These are phyloP conservation scores for Nasua narica DNA, from an alignment of 2,797 vertebrate species.

Conservation along the genomic window DNA sequence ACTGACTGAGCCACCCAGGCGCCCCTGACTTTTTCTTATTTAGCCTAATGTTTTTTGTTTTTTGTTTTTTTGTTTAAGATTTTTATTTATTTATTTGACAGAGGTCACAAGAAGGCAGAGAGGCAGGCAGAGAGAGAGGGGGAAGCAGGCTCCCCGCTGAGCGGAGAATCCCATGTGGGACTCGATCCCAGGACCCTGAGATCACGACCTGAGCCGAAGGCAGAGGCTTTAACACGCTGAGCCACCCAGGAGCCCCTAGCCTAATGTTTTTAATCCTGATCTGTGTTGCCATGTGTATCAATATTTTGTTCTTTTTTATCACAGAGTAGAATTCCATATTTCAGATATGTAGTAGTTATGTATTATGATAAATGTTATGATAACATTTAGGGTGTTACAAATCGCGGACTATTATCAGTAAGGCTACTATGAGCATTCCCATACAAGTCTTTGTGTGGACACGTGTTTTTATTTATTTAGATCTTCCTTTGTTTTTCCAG, in stretches of 20 bases:
- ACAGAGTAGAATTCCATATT: background rate
- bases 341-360: background rate
- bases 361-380: too few relatives aligned
- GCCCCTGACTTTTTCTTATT: too few relatives aligned
- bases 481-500: background rate
- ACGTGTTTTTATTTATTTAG: background rate
- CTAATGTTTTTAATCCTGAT: background rate
- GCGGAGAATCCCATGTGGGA: too few relatives aligned
- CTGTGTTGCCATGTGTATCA: background rate
- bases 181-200: too few relatives aligned
- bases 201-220: background rate
- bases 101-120: too few relatives aligned
- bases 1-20: background rate
- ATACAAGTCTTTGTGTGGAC: background rate
- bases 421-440: background rate
- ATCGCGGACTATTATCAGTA: background rate
- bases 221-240: background rate
- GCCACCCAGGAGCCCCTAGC: background rate
- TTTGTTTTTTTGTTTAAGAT: too few relatives aligned
- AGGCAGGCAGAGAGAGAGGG: too few relatives aligned
- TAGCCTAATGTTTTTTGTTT: background rate
- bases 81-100: too few relatives aligned
- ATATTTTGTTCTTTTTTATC: background rate
- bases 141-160: too few relatives aligned
- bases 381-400: background rate